Evolutionary conservation across 1,140 invertebrate genomes (phyloP).

Genomic region (Wiebesia pumilae): DNA sequence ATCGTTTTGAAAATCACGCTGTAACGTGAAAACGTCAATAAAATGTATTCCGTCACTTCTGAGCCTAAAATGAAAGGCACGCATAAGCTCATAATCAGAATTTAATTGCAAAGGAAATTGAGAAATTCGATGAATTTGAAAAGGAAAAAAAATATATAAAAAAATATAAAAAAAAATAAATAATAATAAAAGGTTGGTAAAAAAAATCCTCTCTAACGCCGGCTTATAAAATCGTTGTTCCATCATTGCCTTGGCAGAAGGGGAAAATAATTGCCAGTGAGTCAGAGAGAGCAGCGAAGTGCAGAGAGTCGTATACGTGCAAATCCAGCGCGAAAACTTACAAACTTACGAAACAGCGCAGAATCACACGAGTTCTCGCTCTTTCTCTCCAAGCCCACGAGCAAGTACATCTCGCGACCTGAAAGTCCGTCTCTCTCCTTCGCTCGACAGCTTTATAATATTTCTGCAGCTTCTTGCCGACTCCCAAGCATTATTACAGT

Average conservation of each 20-base stretch:
- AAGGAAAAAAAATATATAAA: neutral
- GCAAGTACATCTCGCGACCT: neutral
- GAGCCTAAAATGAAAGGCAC: neutral
- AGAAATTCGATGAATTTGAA: neutral
- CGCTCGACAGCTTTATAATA: conserved; percentile 11
- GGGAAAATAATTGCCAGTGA: conserved; percentile 25
- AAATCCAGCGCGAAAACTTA: conserved; percentile 30
- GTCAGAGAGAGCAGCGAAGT: neutral
- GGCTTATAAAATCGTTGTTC: neutral
- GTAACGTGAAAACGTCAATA: no score
- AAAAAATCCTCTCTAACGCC: neutral
- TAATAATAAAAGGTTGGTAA: neutral
- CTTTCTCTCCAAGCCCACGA: conserved; percentile 1
- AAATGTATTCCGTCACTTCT: neutral
- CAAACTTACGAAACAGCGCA: neutral
- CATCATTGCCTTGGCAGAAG: neutral
- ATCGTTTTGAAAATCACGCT: no score
- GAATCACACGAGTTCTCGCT: neutral
- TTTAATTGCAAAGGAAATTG: neutral
- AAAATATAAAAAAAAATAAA: no score
- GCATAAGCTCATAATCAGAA: neutral
- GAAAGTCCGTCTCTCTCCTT: conserved; percentile 3
- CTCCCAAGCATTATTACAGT: neutral
- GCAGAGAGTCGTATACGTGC: neutral
- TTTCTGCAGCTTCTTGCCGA: neutral